Evolutionary conservation across 2,888 invertebrate species (phyloP).

Genomic region (Phytoseiulus persimilis): DNA sequence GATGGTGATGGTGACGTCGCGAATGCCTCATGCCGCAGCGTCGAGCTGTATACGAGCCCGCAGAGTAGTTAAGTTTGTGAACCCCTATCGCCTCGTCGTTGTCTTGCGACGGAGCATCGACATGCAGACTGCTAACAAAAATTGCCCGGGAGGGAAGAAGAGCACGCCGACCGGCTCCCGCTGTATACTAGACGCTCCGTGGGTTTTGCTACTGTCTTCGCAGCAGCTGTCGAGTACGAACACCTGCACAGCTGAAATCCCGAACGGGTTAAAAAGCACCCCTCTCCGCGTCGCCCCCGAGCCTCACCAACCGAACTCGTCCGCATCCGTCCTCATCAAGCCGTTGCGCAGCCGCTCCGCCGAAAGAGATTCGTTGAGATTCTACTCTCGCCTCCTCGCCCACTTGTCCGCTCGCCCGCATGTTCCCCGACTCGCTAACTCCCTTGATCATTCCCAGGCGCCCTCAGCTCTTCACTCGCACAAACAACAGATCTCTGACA

Average conservation of each 20-base stretch:
- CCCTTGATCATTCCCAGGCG: background rate
- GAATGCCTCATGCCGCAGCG: background rate
- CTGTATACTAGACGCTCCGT: no score
- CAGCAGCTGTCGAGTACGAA: background rate
- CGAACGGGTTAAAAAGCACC: background rate
- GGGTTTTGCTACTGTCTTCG: background rate
- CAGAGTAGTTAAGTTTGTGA: background rate
- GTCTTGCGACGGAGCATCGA: background rate
- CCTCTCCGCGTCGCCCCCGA: background rate
- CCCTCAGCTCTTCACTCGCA: background rate
- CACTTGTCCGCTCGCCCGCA: background rate
- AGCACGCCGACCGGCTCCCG: background rate
- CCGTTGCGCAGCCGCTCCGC: background rate
- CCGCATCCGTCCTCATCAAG: background rate
- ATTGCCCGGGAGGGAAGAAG: background rate
- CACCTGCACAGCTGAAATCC: background rate
- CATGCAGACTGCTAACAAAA: background rate
- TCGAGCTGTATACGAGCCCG: no score
- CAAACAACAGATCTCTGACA: background rate
- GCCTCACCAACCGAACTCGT: background rate
- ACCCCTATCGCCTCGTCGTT: background rate
- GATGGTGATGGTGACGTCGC: background rate
- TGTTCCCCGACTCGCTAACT: background rate
- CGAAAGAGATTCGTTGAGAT: constrained; percentile 5
- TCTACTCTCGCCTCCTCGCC: background rate